Percentiles rank a stretch among this genome's conserved stretches.
These are phyloP conservation scores for Xiphorhynchus erythropygius DNA, from an alignment of 2,797 vertebrate species.

Conservation along the genomic window DNA sequence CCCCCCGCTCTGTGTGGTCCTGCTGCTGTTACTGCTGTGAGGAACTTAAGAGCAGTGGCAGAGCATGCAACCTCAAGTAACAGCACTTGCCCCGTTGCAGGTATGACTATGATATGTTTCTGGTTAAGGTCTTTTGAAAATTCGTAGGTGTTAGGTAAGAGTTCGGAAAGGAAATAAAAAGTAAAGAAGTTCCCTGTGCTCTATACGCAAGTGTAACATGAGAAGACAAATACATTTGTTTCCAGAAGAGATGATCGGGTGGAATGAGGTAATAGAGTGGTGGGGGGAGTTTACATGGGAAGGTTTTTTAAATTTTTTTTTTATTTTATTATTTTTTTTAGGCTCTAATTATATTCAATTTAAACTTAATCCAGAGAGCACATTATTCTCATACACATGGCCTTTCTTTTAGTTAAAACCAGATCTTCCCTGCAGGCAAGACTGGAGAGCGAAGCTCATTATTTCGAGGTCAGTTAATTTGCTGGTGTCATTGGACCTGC, in stretches of 20 bases:
- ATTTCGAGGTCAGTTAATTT: neutral
- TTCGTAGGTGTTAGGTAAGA: neutral
- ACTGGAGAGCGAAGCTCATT: neutral
- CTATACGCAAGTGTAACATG: neutral
- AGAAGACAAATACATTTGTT: conserved; percentile 27
- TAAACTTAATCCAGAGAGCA: neutral
- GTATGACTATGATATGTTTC: neutral
- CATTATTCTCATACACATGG: neutral
- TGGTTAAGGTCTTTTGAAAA: neutral
- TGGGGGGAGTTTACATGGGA: neutral
- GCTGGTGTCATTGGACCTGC: neutral
- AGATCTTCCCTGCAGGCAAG: neutral
- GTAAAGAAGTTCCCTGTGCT: neutral
- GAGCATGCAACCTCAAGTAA: neutral
- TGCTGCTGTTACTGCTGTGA: neutral
- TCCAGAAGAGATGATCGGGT: neutral
- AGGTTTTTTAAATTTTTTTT: neutral
- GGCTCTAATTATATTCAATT: neutral
- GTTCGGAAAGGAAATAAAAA: conserved; percentile 14
- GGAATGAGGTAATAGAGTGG: neutral
- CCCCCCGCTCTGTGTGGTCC: neutral
- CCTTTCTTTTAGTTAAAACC: conserved; percentile 15
- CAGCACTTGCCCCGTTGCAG: neutral
- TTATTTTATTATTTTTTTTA: neutral
- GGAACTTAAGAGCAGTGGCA: neutral